Evolutionary conservation across 2,113 vertebrate genomes (phyloP).

Genomic region (Panthera leo): DNA sequence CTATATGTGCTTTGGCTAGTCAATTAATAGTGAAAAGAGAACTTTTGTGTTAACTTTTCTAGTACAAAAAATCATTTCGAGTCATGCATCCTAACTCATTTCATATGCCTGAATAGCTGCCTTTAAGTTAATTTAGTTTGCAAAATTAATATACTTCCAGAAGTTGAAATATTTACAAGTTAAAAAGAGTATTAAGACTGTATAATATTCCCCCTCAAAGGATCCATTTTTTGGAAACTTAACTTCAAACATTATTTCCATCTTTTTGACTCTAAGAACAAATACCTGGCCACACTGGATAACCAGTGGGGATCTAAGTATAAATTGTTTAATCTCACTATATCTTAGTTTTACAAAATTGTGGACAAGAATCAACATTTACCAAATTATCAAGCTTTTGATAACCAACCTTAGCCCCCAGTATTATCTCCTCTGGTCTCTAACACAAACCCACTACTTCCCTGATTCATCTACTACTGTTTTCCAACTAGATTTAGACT

Average conservation of each 20-base stretch:
- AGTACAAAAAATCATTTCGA: slow-evolving; percentile 5
- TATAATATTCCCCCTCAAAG: not conserved
- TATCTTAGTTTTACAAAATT: not conserved
- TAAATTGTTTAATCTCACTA: not conserved
- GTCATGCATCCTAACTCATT: not conserved
- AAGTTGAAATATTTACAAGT: slow-evolving; percentile 35
- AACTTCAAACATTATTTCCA: not conserved
- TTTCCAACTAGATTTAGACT: not conserved
- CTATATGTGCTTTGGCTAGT: not conserved
- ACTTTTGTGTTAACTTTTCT: not conserved
- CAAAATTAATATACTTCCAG: not conserved
- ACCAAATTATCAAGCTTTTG: not conserved
- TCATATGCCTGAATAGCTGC: not conserved
- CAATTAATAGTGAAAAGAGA: slow-evolving; percentile 9
- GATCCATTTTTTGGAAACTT: slow-evolving; percentile 16
- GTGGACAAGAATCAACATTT: not conserved
- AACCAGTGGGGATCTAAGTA: not conserved
- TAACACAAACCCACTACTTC: not conserved
- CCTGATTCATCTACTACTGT: not conserved
- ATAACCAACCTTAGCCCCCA: not conserved
- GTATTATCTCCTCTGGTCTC: not conserved
- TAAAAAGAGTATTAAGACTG: not conserved
- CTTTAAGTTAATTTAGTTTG: slow-evolving; percentile 13
- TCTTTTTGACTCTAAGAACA: slow-evolving; percentile 13
- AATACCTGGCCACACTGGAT: not conserved